Percentiles rank a stretch among this genome's conserved stretches.
Conservation (phyloP, 1,140 invertebrate genomes). For the Andricus grossulariae region DNA sequence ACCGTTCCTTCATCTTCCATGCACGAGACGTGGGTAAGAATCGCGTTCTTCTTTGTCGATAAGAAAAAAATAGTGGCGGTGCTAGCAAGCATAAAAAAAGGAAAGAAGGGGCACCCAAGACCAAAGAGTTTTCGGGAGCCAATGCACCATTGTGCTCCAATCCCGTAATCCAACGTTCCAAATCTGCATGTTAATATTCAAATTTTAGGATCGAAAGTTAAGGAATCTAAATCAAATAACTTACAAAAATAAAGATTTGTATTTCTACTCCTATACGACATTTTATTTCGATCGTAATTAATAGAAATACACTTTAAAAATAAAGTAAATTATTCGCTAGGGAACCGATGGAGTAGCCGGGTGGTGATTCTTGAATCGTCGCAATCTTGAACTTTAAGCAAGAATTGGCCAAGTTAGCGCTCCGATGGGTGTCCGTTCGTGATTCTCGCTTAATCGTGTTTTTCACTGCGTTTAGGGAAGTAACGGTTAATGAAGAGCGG, state of each 20-base stretch:
- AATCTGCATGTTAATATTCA: background rate
- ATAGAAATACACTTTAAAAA: no score
- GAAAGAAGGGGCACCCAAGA: background rate
- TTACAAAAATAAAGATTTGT: background rate
- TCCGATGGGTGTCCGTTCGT: no score
- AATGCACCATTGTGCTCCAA: background rate
- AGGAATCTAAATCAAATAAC: background rate
- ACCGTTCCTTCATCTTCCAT: slow-evolving; percentile 59
- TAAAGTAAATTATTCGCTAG: no score
- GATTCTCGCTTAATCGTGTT: no score
- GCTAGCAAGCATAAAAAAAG: background rate
- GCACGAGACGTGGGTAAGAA: slow-evolving; percentile 53
- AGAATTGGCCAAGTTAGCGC: no score
- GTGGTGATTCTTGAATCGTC: no score
- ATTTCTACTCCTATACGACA: no score
- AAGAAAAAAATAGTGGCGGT: slow-evolving; percentile 41
- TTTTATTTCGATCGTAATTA: no score
- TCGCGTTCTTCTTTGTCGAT: slow-evolving; percentile 45
- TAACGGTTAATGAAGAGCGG: no score
- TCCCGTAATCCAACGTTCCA: background rate
- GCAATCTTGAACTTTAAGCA: no score
- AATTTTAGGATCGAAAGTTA: background rate
- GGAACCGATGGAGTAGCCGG: no score
- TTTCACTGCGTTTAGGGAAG: no score
- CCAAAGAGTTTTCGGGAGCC: background rate